These are phyloP conservation scores for Chionodraco myersi DNA, from an alignment of 2,113 vertebrate species.

Conservation along the genomic window DNA sequence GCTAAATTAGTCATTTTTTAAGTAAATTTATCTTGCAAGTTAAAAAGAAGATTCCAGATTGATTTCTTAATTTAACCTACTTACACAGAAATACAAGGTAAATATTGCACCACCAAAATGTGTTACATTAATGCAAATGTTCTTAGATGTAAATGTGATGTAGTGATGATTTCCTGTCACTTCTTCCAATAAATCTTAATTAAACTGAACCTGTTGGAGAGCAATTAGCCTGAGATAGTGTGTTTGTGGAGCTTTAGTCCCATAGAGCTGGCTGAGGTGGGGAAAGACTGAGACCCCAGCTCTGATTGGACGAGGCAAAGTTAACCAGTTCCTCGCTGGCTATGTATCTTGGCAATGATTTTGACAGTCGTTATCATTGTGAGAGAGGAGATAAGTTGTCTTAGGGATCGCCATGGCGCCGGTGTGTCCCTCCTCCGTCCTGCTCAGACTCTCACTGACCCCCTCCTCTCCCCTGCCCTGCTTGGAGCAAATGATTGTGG, in stretches of 20 bases:
- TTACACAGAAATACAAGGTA: too few relatives aligned
- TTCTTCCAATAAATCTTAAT: neutral
- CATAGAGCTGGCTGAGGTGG: conserved; percentile 44
- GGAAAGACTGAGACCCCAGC: conserved; percentile 39
- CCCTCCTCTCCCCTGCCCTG: conserved; percentile 35
- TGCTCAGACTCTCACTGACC: conserved; percentile 74
- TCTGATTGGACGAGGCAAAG: conserved; percentile 61
- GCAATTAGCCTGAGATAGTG: conserved; percentile 44
- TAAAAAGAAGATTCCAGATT: neutral
- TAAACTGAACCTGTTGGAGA: conserved; percentile 4
- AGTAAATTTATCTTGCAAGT: neutral
- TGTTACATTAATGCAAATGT: neutral
- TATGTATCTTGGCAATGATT: conserved; percentile 86
- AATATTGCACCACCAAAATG: too few relatives aligned
- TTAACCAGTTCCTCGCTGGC: conserved; percentile 83
- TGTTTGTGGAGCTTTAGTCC: conserved; percentile 56
- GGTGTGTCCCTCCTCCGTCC: conserved; percentile 79
- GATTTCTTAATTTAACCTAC: too few relatives aligned
- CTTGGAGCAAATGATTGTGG: conserved; percentile 70
- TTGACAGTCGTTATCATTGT: conserved; percentile 85
- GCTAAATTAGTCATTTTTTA: neutral
- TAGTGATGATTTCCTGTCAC: neutral
- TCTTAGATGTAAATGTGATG: neutral
- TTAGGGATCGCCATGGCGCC: conserved; percentile 85
- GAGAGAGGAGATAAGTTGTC: conserved; percentile 84